These are phyloP conservation scores for Phortica okadai DNA, from an alignment of 2,888 invertebrate genomes.

Conservation along the genomic window DNA sequence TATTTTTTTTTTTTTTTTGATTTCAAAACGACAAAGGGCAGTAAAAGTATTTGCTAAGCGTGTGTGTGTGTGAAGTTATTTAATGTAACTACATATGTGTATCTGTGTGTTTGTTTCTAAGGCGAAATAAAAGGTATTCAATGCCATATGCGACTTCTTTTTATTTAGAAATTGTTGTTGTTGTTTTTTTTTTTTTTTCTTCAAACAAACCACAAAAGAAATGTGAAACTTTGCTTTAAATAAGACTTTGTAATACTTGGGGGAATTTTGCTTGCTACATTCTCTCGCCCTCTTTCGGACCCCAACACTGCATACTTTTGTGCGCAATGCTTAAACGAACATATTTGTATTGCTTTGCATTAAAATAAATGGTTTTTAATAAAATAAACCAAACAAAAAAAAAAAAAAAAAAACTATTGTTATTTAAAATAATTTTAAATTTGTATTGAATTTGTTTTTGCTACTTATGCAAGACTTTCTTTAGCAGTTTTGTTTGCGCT, in stretches of 20 bases:
- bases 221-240: conserved; percentile 33
- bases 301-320: conserved; percentile 7
- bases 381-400: not conserved
- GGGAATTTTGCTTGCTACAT: not conserved
- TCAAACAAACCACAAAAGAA: conserved; percentile 22
- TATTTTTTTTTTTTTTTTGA: not conserved
- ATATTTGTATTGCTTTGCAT: conserved; percentile 4
- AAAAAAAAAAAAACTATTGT: not conserved
- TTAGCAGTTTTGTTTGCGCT: not conserved
- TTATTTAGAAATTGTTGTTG: not conserved
- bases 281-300: not conserved
- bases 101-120: not conserved
- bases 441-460: not conserved
- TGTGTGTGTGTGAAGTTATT: conserved; percentile 18
- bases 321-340: conserved; percentile 14
- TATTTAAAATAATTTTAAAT: too few species aligned
- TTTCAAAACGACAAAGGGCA: not conserved
- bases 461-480: not conserved
- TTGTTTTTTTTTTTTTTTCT: too few species aligned
- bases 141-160: not conserved
- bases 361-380: conserved; percentile 2
- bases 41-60: not conserved
- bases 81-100: conserved; percentile 3
- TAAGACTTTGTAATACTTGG: conserved; percentile 7
- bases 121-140: not conserved